phyloP scores from a whole-genome alignment of 2,888 invertebrate species.

The Resseliella maxima region DNA sequence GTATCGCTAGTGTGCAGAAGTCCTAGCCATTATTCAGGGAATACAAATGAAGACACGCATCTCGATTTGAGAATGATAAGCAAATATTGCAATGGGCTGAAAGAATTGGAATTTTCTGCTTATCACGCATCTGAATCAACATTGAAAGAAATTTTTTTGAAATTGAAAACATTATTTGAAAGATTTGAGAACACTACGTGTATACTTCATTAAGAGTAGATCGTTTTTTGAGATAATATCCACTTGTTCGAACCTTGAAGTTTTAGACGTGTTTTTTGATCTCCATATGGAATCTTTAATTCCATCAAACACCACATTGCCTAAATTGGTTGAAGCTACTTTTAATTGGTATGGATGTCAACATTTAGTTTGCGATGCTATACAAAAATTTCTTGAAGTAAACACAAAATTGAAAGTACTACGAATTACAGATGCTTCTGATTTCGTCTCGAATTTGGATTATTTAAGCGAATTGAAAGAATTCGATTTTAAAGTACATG shows the following conservation, averaged over 20 bases:
- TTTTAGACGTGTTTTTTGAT: not conserved
- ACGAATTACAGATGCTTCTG: not conserved
- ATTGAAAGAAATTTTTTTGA: not conserved
- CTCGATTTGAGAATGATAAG: not conserved
- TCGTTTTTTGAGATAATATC: conserved; percentile 9
- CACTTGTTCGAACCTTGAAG: not conserved
- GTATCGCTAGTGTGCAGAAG: conserved; percentile 7
- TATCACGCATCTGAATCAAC: not conserved
- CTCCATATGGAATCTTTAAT: conserved; percentile 1
- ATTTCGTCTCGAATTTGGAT: not conserved
- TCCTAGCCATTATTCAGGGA: not conserved
- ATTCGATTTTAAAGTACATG: not conserved
- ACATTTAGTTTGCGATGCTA: not conserved
- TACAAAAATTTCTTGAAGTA: conserved; percentile 2
- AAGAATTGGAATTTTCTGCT: conserved; percentile 9
- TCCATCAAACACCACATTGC: not conserved
- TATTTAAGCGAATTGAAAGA: conserved; percentile 3
- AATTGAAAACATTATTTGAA: not conserved
- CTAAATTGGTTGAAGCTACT: conserved; percentile 8
- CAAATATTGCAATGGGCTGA: conserved; percentile 7
- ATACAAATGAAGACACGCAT: conserved; percentile 1
- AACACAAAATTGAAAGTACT: conserved; percentile 1
- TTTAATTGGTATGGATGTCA: not conserved
- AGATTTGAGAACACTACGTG: not conserved
- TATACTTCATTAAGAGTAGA: conserved; percentile 9